A percentile compares a stretch with the other conserved stretches of the same genome.
phyloP scores from a whole-genome alignment of 2,888 invertebrate genomes.

The Campoplex nolae region DNA sequence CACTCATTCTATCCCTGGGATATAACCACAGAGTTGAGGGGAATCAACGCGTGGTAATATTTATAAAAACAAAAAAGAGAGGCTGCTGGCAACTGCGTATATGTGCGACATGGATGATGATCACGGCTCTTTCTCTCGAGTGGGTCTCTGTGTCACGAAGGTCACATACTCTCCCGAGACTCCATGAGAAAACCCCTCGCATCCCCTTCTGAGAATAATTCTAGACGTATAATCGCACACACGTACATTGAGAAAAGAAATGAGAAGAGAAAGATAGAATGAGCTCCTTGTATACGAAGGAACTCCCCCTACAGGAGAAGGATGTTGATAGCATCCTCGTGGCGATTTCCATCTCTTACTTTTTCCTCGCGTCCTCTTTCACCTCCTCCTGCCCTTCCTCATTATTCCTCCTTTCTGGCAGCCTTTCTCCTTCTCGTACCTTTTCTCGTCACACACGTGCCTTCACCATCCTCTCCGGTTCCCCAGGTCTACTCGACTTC shows the following conservation, averaged over 20 bases:
- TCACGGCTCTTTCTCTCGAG: constrained; percentile 71
- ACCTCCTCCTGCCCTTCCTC: constrained; percentile 41
- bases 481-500: constrained; percentile 17
- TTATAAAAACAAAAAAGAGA: constrained; percentile 19
- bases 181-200: constrained; percentile 62
- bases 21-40: constrained; percentile 13
- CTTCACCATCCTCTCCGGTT: constrained; percentile 12
- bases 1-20: constrained; percentile 25
- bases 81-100: constrained; percentile 36
- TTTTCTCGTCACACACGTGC: constrained; percentile 14
- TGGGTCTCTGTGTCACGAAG: constrained; percentile 84
- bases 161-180: constrained; percentile 78
- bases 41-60: constrained; percentile 43
- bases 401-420: constrained; percentile 45
- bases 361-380: constrained; percentile 12
- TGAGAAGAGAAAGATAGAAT: constrained; percentile 46
- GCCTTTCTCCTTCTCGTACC: constrained; percentile 49
- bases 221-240: background rate
- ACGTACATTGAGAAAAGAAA: background rate
- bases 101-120: constrained; percentile 54
- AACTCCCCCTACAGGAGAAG: constrained; percentile 63
- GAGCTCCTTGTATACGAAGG: constrained; percentile 44
- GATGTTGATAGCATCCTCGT: constrained; percentile 62
- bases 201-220: constrained; percentile 55
- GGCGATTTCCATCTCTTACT: constrained; percentile 28